phyloP scores from a whole-genome alignment of 2,797 vertebrate genomes.

The Gambusia yucatana region DNA sequence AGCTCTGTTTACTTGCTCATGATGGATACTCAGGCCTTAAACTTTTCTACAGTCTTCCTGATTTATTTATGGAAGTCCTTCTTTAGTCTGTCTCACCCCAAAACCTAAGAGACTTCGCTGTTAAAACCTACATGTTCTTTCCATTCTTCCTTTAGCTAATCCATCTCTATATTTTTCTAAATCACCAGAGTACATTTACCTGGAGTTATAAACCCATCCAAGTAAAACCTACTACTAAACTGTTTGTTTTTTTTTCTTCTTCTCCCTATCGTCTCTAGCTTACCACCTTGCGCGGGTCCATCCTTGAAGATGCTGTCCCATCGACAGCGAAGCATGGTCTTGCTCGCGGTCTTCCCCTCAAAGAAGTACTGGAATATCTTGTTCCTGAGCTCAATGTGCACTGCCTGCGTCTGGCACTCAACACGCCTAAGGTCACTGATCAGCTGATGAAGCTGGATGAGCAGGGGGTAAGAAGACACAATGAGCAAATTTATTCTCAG shows the following conservation, averaged over 20 bases:
- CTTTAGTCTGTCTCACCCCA: slow-evolving; percentile 33
- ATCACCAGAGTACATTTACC: slow-evolving; percentile 5
- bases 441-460: slow-evolving; percentile 99
- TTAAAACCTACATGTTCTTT: slow-evolving; percentile 20
- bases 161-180: slow-evolving; percentile 1
- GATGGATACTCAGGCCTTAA: slow-evolving; percentile 32
- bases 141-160: slow-evolving; percentile 1
- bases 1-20: slow-evolving; percentile 41
- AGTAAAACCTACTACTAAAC: neutral
- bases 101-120: slow-evolving; percentile 16
- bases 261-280: slow-evolving; percentile 77
- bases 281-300: slow-evolving; percentile 92
- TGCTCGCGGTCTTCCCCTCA: slow-evolving; percentile 92
- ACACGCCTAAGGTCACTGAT: slow-evolving; percentile 97
- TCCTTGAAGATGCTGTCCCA: slow-evolving; percentile 94
- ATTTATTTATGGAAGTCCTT: slow-evolving; percentile 61
- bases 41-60: slow-evolving; percentile 43
- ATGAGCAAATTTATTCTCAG: neutral
- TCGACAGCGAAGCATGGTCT: slow-evolving; percentile 97
- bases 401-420: slow-evolving; percentile 94
- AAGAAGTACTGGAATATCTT: slow-evolving; percentile 95
- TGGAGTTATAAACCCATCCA: slow-evolving; percentile 2
- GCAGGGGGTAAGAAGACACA: slow-evolving; percentile 87
- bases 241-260: neutral
- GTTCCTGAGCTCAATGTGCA: slow-evolving; percentile 94